A percentile compares a stretch with the other conserved stretches of the same genome.
These are phyloP conservation scores for Gadopsis bispinosus DNA, from an alignment of 2,797 vertebrate genomes.

Conservation along the genomic window DNA sequence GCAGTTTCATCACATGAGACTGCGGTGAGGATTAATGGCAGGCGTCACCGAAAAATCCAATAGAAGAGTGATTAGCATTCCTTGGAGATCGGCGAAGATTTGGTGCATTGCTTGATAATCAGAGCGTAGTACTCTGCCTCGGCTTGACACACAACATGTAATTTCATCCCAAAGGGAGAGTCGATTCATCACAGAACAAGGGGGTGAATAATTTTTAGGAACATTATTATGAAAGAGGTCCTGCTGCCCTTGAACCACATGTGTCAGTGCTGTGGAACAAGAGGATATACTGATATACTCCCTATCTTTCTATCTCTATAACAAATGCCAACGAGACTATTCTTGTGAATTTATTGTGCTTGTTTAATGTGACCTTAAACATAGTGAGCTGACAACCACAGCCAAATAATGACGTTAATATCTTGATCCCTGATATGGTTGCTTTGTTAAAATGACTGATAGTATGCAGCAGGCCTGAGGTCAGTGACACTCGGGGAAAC, in stretches of 20 bases:
- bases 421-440: background rate
- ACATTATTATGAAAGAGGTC: conserved; percentile 44
- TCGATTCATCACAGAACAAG: conserved; percentile 52
- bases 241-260: conserved; percentile 61
- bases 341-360: conserved; percentile 21
- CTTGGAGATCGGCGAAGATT: conserved; percentile 65
- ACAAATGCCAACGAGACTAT: background rate
- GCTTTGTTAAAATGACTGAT: conserved; percentile 59
- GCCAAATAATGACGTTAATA: conserved; percentile 33
- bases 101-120: conserved; percentile 70
- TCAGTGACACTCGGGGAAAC: conserved; percentile 12
- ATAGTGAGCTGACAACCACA: conserved; percentile 19
- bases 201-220: conserved; percentile 49
- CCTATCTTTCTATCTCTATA: background rate
- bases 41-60: conserved; percentile 76
- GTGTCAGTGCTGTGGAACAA: conserved; percentile 9
- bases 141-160: conserved; percentile 71
- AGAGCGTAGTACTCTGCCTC: conserved; percentile 62
- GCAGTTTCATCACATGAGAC: conserved; percentile 69
- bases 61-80: conserved; percentile 79
- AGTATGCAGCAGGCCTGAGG: background rate
- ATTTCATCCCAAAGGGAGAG: conserved; percentile 68
- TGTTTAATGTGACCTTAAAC: conserved; percentile 39
- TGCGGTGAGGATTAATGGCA: conserved; percentile 78
- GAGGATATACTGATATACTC: background rate